Conservation (phyloP, 1,140 invertebrate species). For the Thaumetopoea pityocampa region DNA sequence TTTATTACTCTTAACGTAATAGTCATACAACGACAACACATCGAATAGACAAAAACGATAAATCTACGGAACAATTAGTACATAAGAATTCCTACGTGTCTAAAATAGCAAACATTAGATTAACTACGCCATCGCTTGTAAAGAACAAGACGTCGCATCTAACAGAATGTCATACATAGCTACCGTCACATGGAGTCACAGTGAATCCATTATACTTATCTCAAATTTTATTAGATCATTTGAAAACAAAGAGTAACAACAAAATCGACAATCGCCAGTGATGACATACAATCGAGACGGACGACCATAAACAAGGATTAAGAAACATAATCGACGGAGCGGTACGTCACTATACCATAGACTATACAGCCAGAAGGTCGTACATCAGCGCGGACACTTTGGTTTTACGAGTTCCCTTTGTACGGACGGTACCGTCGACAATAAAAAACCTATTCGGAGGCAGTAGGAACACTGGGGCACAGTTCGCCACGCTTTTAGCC, state of each 20-base stretch:
- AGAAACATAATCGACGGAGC: constrained; percentile 28
- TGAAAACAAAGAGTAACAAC: constrained; percentile 8
- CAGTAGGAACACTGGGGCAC: constrained; percentile 25
- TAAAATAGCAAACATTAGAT: no score
- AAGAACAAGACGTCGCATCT: no score
- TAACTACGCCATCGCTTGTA: no score
- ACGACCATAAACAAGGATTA: constrained; percentile 33
- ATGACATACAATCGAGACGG: constrained; percentile 16
- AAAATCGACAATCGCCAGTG: constrained; percentile 23
- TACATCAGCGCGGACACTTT: constrained; percentile 28
- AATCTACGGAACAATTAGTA: no score
- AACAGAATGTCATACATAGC: no score
- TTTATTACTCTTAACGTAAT: no score
- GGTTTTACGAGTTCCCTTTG: constrained; percentile 47
- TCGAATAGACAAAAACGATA: no score
- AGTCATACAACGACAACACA: no score
- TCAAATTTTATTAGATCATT: no score
- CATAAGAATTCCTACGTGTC: no score
- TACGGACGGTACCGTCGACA: constrained; percentile 25
- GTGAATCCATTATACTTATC: no score
- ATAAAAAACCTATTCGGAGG: constrained; percentile 37
- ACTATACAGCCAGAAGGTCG: constrained; percentile 28
- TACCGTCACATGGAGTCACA: no score
- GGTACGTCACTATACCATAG: constrained; percentile 33
- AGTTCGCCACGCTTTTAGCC: constrained; percentile 27